Evolutionary conservation across 92 coral and sea anemone genomes (phyloP), one percentile per base, ranked within the genome.

Genomic region (Zoanthus solanderi): DNA sequence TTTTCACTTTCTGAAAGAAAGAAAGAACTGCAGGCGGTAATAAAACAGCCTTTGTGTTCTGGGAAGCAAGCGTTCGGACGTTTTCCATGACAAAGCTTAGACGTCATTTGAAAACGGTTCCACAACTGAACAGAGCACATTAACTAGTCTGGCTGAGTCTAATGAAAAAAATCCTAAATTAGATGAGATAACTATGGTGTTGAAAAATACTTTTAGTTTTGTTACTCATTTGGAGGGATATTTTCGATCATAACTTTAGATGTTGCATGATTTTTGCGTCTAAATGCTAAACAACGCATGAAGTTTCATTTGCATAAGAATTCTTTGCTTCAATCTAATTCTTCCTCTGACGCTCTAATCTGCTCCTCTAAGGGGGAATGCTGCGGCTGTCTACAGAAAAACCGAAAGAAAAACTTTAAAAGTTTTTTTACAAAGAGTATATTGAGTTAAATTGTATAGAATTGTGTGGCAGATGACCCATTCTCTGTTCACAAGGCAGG

Each of bases 401-500:
- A 29, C 77, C 86, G 79, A 56, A 85, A 89, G 85, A 78, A 85
- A 88, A 86, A 82, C 86, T 87, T 86, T 4, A 66, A 75, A 81
- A 77, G 86, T 78, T 73, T 92, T 86, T 92, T 90, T 90, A 90
- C 81, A 76, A 83, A 87, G 82, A 76, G 76, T 91, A 82, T 92
- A 92, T 86, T 93, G 78, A 90, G 89, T 93, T 92, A 78, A 90
- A 88, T 95, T 95, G 93, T 76, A 89, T 89, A 81, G 88, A 93
- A 91, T 95, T 95, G 92, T 89, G 91, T 93, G 88, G 98, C 86
- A 92, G 90, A 92, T 95, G 98, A 95, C 98, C 98, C 95, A 95
- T 91, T 91, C 90, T 88, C 90, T 95, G 98, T 95, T 95, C 90
- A 89, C 87, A 91, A 89, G 92, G 98, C 88, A 82, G 85, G 72